These are phyloP conservation scores for Polypterus senegalus DNA, from an alignment of 2,113 vertebrate genomes.

Conservation along the genomic window DNA sequence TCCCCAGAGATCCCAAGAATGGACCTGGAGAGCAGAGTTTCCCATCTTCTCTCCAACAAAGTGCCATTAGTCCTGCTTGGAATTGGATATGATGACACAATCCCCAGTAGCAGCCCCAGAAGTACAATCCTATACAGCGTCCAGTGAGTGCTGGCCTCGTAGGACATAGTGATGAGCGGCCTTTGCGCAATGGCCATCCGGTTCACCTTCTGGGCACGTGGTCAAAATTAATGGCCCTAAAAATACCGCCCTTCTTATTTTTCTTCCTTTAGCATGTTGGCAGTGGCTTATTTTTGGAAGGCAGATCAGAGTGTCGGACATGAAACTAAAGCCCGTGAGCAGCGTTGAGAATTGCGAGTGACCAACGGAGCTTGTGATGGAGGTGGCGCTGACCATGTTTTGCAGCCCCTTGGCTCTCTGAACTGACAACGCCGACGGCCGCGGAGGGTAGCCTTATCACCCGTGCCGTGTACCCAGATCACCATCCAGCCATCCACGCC, in stretches of 20 bases:
- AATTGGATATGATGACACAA: constrained; percentile 56
- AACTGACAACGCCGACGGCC: constrained; percentile 43
- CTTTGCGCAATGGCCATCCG: constrained; percentile 80
- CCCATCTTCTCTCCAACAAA: constrained; percentile 69
- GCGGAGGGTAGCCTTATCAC: constrained; percentile 19
- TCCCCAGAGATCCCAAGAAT: constrained; percentile 73
- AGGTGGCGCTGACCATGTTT: constrained; percentile 70
- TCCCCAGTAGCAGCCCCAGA: constrained; percentile 64
- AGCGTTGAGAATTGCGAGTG: constrained; percentile 53
- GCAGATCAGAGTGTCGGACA: constrained; percentile 73
- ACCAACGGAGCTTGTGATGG: constrained; percentile 48
- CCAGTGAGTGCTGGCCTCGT: constrained; percentile 62
- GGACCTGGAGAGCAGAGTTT: constrained; percentile 73
- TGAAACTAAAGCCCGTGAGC: constrained; percentile 65
- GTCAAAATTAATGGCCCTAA: constrained; percentile 93
- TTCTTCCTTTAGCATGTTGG: constrained; percentile 86
- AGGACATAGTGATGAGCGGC: constrained; percentile 86
- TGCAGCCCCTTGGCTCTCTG: constrained; percentile 43
- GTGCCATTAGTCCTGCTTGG: constrained; percentile 67
- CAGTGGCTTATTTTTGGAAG: constrained; percentile 89
- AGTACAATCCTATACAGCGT: constrained; percentile 66
- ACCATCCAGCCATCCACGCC: constrained; percentile 45
- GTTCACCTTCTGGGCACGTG: constrained; percentile 89
- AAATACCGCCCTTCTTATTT: constrained; percentile 95
- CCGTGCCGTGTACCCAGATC: too few relatives aligned